These are phyloP conservation scores for Rhabdomys dilectus DNA, from an alignment of 2,113 vertebrate species.

Conservation along the genomic window DNA sequence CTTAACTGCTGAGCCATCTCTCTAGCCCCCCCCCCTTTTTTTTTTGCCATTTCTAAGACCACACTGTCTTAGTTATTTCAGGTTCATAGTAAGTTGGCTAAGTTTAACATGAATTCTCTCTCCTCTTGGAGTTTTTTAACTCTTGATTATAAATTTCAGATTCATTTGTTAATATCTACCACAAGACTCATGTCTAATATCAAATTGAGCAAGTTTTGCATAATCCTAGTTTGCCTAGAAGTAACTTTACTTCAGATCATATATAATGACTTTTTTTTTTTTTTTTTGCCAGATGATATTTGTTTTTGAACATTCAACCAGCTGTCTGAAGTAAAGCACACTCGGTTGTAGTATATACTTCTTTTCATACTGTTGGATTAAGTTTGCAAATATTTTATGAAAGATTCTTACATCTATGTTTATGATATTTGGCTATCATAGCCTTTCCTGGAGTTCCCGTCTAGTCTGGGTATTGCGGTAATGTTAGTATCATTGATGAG, in stretches of 20 bases:
- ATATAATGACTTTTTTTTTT: not conserved
- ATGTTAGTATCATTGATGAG: not conserved
- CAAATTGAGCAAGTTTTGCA: not conserved
- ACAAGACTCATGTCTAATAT: not conserved
- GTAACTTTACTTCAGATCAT: not conserved
- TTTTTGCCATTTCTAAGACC: not conserved
- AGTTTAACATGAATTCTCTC: not conserved
- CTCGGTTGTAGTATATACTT: not conserved
- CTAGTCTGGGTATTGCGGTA: not conserved
- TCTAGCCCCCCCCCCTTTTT: too few species aligned
- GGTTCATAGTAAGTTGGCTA: not conserved
- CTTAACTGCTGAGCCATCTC: too few species aligned
- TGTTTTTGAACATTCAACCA: not conserved
- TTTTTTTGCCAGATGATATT: not conserved
- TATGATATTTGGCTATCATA: not conserved
- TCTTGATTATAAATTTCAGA: not conserved
- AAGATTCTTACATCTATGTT: not conserved
- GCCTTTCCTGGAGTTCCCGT: not conserved
- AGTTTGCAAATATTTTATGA: not conserved
- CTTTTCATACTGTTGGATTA: not conserved
- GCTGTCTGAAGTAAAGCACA: not conserved
- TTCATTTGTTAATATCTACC: not conserved
- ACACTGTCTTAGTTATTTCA: not conserved
- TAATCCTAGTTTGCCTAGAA: not conserved
- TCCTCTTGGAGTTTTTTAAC: not conserved